Percentiles rank a stretch among this genome's conserved stretches.
These are phyloP conservation scores for Cydia amplana DNA, from an alignment of 1,140 invertebrate species.

Conservation along the genomic window DNA sequence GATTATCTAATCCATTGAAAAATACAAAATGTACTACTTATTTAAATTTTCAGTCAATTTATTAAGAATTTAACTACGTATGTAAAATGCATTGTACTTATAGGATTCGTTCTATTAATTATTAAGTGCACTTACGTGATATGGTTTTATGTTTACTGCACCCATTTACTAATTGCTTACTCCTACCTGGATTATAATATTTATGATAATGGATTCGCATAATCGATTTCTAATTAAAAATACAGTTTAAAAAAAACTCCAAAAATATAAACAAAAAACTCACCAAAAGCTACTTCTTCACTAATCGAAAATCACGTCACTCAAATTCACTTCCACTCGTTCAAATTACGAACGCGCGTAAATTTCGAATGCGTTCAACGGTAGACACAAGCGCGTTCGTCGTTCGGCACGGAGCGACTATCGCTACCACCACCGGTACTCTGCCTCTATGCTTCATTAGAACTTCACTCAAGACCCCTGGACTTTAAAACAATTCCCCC, in stretches of 20 bases:
- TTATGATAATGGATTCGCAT: no score
- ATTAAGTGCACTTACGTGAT: no score
- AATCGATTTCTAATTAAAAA: not conserved
- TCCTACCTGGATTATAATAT: no score
- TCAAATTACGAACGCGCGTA: constrained; percentile 41
- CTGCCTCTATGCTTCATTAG: constrained; percentile 62
- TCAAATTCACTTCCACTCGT: constrained; percentile 43
- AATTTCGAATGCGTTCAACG: constrained; percentile 37
- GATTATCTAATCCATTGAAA: no score
- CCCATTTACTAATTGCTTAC: no score
- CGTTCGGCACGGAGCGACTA: constrained; percentile 57
- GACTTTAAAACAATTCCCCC: constrained; percentile 37
- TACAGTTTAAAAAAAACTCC: not conserved
- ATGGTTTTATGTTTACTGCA: no score
- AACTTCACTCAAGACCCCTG: constrained; percentile 44
- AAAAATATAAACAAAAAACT: not conserved
- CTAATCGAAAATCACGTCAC: constrained; percentile 26
- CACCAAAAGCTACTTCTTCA: not conserved
- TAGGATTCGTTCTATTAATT: no score
- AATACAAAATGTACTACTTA: no score
- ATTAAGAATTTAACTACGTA: no score
- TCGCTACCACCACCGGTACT: constrained; percentile 41
- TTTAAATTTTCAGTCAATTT: no score
- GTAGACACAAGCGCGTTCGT: constrained; percentile 50
- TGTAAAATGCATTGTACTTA: no score